Evolutionary conservation across 2,888 invertebrate species (phyloP), one percentile per base, ranked within the genome.

Genomic region (Nomada hirtipes): DNA sequence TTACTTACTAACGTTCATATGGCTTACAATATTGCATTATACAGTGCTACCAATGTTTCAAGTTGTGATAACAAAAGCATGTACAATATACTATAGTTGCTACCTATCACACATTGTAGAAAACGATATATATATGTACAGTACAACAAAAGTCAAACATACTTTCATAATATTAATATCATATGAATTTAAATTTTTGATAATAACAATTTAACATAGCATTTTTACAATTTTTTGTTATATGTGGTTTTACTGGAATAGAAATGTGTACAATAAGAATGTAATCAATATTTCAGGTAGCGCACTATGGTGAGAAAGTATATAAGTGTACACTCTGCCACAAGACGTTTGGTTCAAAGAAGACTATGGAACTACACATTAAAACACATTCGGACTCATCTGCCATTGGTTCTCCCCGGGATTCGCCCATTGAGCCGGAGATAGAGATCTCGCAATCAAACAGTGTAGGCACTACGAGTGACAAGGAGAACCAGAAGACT

Each of bases 271-370:
- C 4, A 36, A 36, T 36, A 36, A 36, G 36, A n/a, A 9, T 18
- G 15, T 52, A 7, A n/a, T 42, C 0, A 20, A 29, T 60, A 11
- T 79, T 79, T 18, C 23, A 80, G 80, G 98, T 98, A 52, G 97
- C 98, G 88, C 98, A 98, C 93, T 98, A 97, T 90, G 98, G 98
- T 0, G 97, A 98, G 92, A 98, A 98, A 91, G 98, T 98, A 81
- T 98, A 98, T 94, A 98, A 98, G 90, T 98, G 98, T 93, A 98
- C 98, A 3, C 97, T 98, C 36, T 98, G 98, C 94, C 97, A 98
- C 90, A 97, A 97, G 89, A 98, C 98, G 0, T 98, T 98, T 92
- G 97, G 97, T 90, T 98, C 97, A 42, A 98, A 98, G 94, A 98
- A 98, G 92, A 97, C 97, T 88, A 97, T 98, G 97, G 98, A 98